phyloP scores from a whole-genome alignment of 2,113 vertebrate species.

The Alexandromys fortis region DNA sequence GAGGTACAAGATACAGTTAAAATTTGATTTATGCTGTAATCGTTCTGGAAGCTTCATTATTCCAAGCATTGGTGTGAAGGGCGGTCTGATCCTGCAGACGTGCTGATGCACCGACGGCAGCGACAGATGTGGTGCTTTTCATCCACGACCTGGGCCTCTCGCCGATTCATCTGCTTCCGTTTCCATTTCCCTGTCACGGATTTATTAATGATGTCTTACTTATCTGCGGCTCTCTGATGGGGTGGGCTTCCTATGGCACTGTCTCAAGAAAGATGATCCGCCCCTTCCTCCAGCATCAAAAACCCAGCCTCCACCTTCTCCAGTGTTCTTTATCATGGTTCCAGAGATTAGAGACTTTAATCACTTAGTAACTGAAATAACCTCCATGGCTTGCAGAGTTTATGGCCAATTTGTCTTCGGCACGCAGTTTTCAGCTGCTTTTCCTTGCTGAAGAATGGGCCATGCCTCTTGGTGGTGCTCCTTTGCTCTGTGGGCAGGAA shows the following conservation, averaged over 20 bases:
- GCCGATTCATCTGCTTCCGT: conserved; percentile 82
- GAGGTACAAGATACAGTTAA: conserved; percentile 70
- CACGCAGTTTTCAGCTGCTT: background rate
- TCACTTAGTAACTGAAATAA: conserved; percentile 76
- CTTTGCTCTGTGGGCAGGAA: background rate
- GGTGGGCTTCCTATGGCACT: conserved; percentile 53
- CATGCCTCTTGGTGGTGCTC: background rate
- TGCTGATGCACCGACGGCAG: conserved; percentile 77
- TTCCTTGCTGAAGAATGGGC: background rate
- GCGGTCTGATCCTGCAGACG: conserved; percentile 78
- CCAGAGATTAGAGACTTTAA: conserved; percentile 74
- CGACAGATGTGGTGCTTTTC: conserved; percentile 80
- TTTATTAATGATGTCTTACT: conserved; percentile 87
- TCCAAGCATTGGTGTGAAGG: conserved; percentile 80
- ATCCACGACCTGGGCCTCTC: conserved; percentile 69
- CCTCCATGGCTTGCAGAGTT: conserved; percentile 60
- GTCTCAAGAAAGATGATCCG: background rate
- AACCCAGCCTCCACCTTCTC: background rate
- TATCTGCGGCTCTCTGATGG: conserved; percentile 66
- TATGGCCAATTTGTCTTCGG: conserved; percentile 77
- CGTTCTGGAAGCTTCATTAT: conserved; percentile 83
- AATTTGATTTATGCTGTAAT: conserved; percentile 86
- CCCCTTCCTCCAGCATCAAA: conserved; percentile 52
- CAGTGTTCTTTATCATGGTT: background rate
- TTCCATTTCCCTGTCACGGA: conserved; percentile 82